Conservation (phyloP, 2,797 vertebrate species). For the Podarcis siculus region DNA sequence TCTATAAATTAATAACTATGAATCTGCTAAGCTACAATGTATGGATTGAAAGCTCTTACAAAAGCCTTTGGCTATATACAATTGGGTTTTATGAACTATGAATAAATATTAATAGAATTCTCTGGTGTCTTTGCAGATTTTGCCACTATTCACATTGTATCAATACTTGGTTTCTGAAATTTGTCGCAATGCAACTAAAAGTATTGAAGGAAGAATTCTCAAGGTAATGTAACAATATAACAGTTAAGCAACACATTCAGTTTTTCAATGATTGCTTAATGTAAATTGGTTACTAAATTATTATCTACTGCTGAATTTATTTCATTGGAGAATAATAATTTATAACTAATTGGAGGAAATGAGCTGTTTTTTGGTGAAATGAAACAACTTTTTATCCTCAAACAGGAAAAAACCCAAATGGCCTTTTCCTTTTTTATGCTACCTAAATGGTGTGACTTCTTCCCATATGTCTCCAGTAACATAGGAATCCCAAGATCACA, state of each 20-base stretch:
- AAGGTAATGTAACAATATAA: slow-evolving; percentile 82
- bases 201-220: slow-evolving; percentile 86
- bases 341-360: neutral
- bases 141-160: slow-evolving; percentile 89
- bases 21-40: too few species aligned
- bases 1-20: neutral
- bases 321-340: neutral
- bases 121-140: slow-evolving; percentile 77
- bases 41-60: neutral
- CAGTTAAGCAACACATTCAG: slow-evolving; percentile 12
- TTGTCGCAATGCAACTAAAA: slow-evolving; percentile 85
- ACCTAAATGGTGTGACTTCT: neutral
- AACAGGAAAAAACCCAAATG: too few species aligned
- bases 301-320: slow-evolving; percentile 25
- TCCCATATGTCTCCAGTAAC: neutral
- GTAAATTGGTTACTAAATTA: slow-evolving; percentile 18
- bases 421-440: too few species aligned
- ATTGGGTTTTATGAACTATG: neutral
- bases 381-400: neutral
- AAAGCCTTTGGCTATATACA: neutral
- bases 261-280: slow-evolving; percentile 19
- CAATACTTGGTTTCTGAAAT: slow-evolving; percentile 86
- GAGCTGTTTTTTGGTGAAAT: neutral
- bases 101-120: neutral
- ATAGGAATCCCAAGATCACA: too few species aligned